These are phyloP conservation scores for Dromius quadrimaculatus DNA, from an alignment of 2,888 invertebrate genomes.

Conservation along the genomic window DNA sequence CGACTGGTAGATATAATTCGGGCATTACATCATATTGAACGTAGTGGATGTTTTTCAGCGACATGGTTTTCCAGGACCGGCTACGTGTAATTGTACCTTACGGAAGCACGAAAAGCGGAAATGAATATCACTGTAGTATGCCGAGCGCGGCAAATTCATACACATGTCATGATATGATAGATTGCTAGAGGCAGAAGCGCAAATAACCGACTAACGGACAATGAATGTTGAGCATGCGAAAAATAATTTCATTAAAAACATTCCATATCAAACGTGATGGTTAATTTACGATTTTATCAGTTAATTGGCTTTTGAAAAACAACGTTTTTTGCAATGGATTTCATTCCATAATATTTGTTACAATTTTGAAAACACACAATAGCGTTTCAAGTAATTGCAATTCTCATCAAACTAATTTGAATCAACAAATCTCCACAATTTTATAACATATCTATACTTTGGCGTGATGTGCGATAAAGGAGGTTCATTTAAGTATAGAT, in stretches of 20 bases:
- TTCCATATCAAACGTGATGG: constrained; percentile 27
- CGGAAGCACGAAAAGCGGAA: constrained; percentile 27
- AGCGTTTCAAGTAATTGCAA: constrained; percentile 17
- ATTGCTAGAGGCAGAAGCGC: constrained; percentile 64
- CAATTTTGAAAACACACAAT: constrained; percentile 18
- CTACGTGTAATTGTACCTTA: constrained; percentile 45
- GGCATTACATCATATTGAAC: not conserved
- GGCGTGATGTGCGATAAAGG: too few relatives aligned
- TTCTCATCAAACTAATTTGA: constrained; percentile 19
- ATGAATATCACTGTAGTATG: constrained; percentile 51
- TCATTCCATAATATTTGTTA: constrained; percentile 22
- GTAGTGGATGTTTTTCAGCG: constrained; percentile 3
- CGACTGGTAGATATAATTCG: constrained; percentile 1
- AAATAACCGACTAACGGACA: constrained; percentile 54
- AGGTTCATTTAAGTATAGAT: not conserved
- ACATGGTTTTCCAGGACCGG: constrained; percentile 52
- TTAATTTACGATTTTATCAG: constrained; percentile 47
- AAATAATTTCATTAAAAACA: constrained; percentile 40
- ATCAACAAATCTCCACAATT: not conserved
- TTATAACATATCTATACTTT: not conserved
- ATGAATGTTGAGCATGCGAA: constrained; percentile 40
- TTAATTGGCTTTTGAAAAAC: constrained; percentile 43
- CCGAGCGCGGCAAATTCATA: constrained; percentile 65
- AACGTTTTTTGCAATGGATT: constrained; percentile 23
- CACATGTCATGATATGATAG: constrained; percentile 65